Evolutionary conservation across 2,797 vertebrate genomes (phyloP).

Genomic region (Picus viridis): DNA sequence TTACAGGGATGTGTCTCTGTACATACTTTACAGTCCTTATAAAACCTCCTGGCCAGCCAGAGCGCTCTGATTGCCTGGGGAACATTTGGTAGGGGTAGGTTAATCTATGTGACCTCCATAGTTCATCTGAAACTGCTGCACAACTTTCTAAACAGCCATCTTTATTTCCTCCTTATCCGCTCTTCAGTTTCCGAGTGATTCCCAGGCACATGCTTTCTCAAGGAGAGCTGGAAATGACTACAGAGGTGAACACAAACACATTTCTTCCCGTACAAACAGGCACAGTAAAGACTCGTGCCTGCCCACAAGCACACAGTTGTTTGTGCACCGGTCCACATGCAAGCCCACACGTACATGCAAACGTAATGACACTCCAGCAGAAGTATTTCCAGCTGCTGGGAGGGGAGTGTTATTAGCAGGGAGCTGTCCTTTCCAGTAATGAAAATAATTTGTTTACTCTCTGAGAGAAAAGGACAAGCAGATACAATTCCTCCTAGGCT

Average conservation of each 20-base stretch:
- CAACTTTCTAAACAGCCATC: slow-evolving; percentile 39
- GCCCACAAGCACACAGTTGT: neutral
- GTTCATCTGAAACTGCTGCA: slow-evolving; percentile 49
- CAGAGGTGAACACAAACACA: neutral
- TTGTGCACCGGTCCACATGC: neutral
- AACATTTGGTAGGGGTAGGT: slow-evolving; percentile 51
- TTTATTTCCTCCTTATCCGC: neutral
- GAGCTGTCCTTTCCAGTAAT: neutral
- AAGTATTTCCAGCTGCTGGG: neutral
- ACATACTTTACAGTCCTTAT: slow-evolving; percentile 63
- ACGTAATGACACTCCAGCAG: neutral
- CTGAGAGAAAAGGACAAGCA: neutral
- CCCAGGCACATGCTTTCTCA: neutral
- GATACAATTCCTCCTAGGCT: neutral
- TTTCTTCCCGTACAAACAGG: neutral
- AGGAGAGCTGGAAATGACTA: neutral
- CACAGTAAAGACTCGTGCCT: neutral
- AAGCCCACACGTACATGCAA: neutral
- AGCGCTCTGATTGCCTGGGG: slow-evolving; percentile 44
- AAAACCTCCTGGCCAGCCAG: slow-evolving; percentile 34
- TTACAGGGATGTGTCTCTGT: slow-evolving; percentile 41
- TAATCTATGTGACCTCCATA: slow-evolving; percentile 61
- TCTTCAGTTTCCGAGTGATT: neutral
- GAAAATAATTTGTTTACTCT: slow-evolving; percentile 15
- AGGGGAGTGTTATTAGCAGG: neutral